Evolutionary conservation across 2,888 invertebrate genomes (phyloP), one percentile per base, ranked within the genome.

Genomic region (Aphodius granarius): DNA sequence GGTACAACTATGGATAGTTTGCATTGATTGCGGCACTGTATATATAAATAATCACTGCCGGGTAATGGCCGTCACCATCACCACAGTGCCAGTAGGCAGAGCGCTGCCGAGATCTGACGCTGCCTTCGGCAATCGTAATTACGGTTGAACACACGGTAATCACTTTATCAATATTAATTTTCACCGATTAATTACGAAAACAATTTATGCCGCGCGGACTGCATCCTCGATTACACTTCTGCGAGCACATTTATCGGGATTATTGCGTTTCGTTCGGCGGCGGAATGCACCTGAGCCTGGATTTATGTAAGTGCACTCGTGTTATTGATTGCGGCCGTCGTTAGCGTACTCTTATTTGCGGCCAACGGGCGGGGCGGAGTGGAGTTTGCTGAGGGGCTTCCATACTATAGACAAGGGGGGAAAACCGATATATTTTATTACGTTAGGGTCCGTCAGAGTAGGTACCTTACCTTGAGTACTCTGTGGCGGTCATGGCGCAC

Each of bases 261-360:
- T 81, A 82, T 81, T 79, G 79, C 74, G 75, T 78, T 77, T 75
- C 75, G 73, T 75, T 73, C 73, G 73, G 23, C 81, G 80, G 81
- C 68, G 68, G 82, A 81, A 81, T 80, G 82, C 83, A 83, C 83
- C 83, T 83, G 83, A 82, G 83, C 83, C 82, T 76, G 82, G 81
- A 83, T 83, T 83, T 83, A 82, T 83, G 78, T 83, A 83, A 83
- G 82, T 83, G 82, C 83, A 83, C 81, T 83, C 80, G 78, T 78
- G 81, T 83, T 83, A 83, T 83, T 83, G 83, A 83, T 83, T 83
- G 81, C 80, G 77, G 82, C 81, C 82, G 83, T 83, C 82, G 83
- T 82, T 82, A 81, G 80, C 80, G 82, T 82, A 81, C 83, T 83
- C 83, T 83, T 83, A 83, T 83, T 82, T 82, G 82, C 78, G 82